Conservation (phyloP, 2,113 vertebrate species). For the Callaeas wilsoni region DNA sequence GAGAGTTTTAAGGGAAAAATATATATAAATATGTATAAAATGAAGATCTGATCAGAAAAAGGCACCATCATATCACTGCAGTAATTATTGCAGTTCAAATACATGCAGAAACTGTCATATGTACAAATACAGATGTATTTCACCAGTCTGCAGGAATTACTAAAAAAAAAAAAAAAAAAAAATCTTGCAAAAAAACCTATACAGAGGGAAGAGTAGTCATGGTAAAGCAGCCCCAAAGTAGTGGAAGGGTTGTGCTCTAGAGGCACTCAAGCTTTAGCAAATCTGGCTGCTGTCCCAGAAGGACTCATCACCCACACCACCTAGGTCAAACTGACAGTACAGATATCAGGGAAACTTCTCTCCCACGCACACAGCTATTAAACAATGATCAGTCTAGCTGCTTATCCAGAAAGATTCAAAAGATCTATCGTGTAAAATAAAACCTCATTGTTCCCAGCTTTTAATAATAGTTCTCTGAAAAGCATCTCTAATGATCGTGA, state of each 20-base stretch:
- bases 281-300: conserved; percentile 72
- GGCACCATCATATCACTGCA: neutral
- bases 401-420: conserved; percentile 16
- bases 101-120: neutral
- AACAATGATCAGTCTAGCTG: neutral
- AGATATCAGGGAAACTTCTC: conserved; percentile 7
- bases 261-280: conserved; percentile 75
- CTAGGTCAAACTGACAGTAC: conserved; percentile 73
- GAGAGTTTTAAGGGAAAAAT: neutral
- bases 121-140: neutral
- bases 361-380: neutral
- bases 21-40: neutral
- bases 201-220: neutral
- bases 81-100: neutral
- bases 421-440: neutral
- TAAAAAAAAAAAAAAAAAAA: neutral
- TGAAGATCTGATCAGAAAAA: neutral
- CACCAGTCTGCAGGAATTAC: neutral
- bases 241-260: conserved; percentile 38
- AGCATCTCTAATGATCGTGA: neutral
- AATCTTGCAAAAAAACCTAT: neutral
- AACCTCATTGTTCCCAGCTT: neutral
- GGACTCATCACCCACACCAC: conserved; percentile 75
- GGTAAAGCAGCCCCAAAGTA: neutral
- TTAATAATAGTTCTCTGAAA: neutral